Conservation (phyloP, 1,140 invertebrate species). For the Drosophila parabipectinata region DNA sequence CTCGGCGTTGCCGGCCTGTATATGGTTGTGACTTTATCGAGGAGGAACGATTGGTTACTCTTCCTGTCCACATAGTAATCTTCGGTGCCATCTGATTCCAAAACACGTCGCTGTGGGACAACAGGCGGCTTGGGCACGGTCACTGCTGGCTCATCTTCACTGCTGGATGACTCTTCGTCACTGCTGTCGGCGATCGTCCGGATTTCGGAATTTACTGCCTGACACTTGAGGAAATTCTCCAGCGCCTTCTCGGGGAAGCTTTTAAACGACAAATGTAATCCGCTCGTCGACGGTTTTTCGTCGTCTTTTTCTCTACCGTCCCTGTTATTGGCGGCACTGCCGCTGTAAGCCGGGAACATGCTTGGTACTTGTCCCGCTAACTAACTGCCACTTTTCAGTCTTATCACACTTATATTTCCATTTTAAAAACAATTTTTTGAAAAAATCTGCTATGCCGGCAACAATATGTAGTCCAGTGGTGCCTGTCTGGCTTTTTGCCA, state of each 20-base stretch:
- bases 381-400: no score
- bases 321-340: background rate
- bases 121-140: no score
- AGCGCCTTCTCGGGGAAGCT: no score
- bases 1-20: constrained; percentile 78
- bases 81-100: constrained; percentile 82
- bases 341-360: constrained; percentile 67
- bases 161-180: background rate
- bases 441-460: no score
- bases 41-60: constrained; percentile 56
- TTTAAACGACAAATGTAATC: no score
- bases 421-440: no score
- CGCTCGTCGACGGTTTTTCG: background rate
- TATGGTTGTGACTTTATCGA: constrained; percentile 4
- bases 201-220: background rate
- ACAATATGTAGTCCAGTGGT: no score
- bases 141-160: no score
- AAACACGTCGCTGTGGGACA: background rate
- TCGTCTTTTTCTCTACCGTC: background rate
- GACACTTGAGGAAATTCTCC: no score
- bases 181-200: no score
- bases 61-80: constrained; percentile 86
- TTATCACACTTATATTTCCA: no score
- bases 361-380: background rate
- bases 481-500: no score